These are phyloP conservation scores for Ceryle rudis DNA, from an alignment of 2,797 vertebrate species.

Conservation along the genomic window DNA sequence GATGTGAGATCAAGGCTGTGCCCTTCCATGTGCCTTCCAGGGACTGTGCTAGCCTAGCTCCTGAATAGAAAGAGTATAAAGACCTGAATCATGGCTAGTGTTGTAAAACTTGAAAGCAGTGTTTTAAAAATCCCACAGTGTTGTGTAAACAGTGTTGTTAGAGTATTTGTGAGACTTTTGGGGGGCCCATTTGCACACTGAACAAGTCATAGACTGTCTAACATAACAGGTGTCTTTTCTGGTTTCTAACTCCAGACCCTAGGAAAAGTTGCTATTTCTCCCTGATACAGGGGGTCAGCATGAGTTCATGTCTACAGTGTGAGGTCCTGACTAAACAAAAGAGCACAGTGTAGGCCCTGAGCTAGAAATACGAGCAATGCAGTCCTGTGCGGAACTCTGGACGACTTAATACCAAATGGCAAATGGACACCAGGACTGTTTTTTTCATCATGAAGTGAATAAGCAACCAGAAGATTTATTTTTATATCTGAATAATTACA, in stretches of 20 bases:
- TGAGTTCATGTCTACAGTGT: not conserved
- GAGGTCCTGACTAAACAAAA: conserved; percentile 22
- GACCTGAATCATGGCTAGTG: conserved; percentile 2
- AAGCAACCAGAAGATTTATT: not conserved
- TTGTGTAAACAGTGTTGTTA: not conserved
- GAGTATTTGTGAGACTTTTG: not conserved
- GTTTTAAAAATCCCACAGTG: not conserved
- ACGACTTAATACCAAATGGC: not conserved
- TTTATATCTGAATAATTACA: not conserved
- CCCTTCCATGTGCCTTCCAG: not conserved
- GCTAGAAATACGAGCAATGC: not conserved
- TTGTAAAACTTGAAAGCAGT: not conserved
- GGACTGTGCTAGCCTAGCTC: not conserved
- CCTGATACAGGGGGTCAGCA: not conserved
- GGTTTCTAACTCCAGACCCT: not conserved
- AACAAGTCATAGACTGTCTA: not conserved
- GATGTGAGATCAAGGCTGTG: not conserved
- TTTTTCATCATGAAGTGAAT: not conserved
- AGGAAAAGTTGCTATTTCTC: not conserved
- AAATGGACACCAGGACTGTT: not conserved
- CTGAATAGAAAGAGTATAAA: not conserved
- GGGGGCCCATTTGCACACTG: not conserved
- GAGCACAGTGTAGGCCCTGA: conserved; percentile 7
- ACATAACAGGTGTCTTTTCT: not conserved
- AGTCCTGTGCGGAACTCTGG: not conserved